Conservation (phyloP, 1,140 invertebrate genomes). For the Battus philenor region DNA sequence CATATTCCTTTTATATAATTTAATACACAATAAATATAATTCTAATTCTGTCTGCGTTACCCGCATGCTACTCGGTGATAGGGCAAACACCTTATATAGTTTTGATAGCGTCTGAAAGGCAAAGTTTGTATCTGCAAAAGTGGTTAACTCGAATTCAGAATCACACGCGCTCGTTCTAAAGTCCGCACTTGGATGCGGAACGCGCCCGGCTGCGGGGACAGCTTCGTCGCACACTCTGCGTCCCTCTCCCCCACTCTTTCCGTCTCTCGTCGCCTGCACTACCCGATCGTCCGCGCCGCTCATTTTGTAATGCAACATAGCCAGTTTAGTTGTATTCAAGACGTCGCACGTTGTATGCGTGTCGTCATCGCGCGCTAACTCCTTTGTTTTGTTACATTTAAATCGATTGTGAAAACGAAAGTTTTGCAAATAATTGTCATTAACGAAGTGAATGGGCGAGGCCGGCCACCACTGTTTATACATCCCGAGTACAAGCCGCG, state of each 20-base stretch:
- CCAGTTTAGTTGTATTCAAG: slow-evolving; percentile 31
- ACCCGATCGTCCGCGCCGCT: slow-evolving; percentile 29
- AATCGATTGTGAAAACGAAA: slow-evolving; percentile 43
- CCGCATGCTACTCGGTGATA: too few species aligned
- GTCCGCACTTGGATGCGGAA: not conserved
- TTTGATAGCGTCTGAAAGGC: too few species aligned
- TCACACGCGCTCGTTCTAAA: too few species aligned
- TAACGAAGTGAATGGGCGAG: slow-evolving; percentile 46
- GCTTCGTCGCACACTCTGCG: slow-evolving; percentile 15
- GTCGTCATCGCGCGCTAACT: slow-evolving; percentile 17
- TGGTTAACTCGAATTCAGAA: not conserved
- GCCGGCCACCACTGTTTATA: slow-evolving; percentile 31
- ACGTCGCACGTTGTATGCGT: slow-evolving; percentile 27
- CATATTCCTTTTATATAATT: too few species aligned
- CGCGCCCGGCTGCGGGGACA: slow-evolving; percentile 3
- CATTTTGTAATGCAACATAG: slow-evolving; percentile 40
- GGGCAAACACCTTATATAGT: too few species aligned
- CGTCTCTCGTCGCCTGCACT: slow-evolving; percentile 23
- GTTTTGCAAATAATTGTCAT: slow-evolving; percentile 34
- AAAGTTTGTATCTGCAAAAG: slow-evolving; percentile 7
- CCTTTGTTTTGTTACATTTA: slow-evolving; percentile 37
- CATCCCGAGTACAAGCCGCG: slow-evolving; percentile 26
- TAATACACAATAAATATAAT: too few species aligned
- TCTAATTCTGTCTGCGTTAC: too few species aligned
- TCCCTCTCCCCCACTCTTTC: slow-evolving; percentile 17